phyloP scores from a whole-genome alignment of 2,888 invertebrate genomes.

The Agrotis puta region DNA sequence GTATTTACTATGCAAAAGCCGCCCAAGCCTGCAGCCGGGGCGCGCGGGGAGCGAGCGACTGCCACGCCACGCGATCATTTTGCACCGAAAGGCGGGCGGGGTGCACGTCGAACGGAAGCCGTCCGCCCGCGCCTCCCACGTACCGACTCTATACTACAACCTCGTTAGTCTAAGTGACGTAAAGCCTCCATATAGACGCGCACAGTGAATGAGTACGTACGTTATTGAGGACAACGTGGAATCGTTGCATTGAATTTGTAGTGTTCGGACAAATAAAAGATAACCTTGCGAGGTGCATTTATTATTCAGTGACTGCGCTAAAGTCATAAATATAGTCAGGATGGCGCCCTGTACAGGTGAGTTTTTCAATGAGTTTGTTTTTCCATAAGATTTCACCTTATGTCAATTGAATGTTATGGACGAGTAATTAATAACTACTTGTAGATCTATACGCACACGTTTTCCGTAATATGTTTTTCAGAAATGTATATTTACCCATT shows the following conservation, averaged over 20 bases:
- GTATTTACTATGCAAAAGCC: conserved; percentile 75
- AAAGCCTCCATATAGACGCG: conserved; percentile 76
- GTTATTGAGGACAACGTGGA: conserved; percentile 69
- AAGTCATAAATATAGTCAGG: conserved; percentile 80
- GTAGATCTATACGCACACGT: conserved; percentile 3
- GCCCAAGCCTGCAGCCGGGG: conserved; percentile 78
- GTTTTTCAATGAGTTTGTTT: conserved; percentile 66
- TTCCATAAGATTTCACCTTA: conserved; percentile 22
- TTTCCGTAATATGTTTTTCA: neutral
- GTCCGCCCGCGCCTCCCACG: conserved; percentile 70
- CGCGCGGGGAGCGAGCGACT: conserved; percentile 74
- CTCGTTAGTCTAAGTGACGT: conserved; percentile 86
- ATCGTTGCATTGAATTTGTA: conserved; percentile 70
- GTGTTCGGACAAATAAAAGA: conserved; percentile 73
- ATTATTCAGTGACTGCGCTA: conserved; percentile 88
- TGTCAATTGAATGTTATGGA: neutral
- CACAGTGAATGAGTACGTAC: conserved; percentile 71
- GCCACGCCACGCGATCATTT: conserved; percentile 89
- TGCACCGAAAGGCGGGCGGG: conserved; percentile 82
- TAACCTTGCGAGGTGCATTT: conserved; percentile 87
- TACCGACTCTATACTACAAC: conserved; percentile 79
- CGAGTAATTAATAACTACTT: conserved; percentile 16
- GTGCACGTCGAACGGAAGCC: conserved; percentile 78
- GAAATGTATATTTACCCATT: conserved; percentile 20
- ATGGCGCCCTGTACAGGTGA: conserved; percentile 89